Base-by-base conservation (phyloP, 2,797 vertebrate genomes). In the Brachyalestes nurse region DNA sequence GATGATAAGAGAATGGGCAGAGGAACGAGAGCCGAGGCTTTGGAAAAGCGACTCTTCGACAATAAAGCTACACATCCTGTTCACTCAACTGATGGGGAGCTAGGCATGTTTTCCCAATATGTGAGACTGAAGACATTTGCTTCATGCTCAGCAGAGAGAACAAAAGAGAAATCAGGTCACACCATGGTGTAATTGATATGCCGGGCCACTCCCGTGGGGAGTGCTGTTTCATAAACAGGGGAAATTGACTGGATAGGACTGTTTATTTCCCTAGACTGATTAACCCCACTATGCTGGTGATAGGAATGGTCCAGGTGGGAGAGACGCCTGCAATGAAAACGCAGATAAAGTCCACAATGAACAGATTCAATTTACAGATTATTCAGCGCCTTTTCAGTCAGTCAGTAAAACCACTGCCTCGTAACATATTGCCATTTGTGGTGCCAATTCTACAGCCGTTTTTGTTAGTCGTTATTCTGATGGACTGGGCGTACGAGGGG, bases 231-330 rank as follows among this genome's bases (percentile, higher is more conserved):
- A 81, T 86, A 86, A 85, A 85, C 84, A 84, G 75, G 73, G 74
- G 77, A 87, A 88, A 86, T 84, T 83, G 80, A 79, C 77, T 73
- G 80, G 71, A 78, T 79, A 77, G 84, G 58, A 81, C 55, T 83
- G 83, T 86, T 86, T 88, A 86, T 86, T 85, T 86, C 72, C 80
- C 75, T 81, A 75, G 75, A 84, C 72, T 77, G 85, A 83, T 88
- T 79, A 87, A 80, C 66, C 75, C 77, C 66, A 77, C 58, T 71
- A 79, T 65, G 73, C 58, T 67, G 47, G 21, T 60, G 77, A 80
- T 80, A 40, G 73, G 69, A 85, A 76, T 13, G 57, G 77, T 51
- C 45, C 60, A 85, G 71, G 71, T 82, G 81, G 79, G 23, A 83
- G n/a, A 75, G 25, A 72, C 66, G 71, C 71, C 60, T 61, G 72